Evolutionary conservation across 92 coral and sea anemone species (phyloP).

Genomic region (Parazoanthus darwini): DNA sequence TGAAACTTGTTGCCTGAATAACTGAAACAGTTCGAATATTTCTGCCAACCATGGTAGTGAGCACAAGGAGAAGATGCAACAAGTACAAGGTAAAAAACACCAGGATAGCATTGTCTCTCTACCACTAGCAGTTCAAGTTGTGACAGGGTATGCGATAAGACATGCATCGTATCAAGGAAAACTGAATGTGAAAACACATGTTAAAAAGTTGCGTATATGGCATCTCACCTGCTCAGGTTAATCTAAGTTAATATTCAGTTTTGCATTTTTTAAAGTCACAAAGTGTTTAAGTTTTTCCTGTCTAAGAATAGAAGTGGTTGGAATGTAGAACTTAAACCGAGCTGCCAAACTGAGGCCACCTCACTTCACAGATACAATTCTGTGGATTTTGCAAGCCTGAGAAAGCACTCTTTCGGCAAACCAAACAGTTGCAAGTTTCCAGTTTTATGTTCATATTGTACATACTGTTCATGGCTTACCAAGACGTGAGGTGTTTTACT

Average conservation of each 20-base stretch:
- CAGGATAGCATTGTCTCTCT: not conserved
- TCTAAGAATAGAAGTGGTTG: not conserved
- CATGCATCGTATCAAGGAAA: not conserved
- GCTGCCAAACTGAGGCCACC: slow-evolving; percentile 18
- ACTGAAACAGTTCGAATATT: too few relatives aligned
- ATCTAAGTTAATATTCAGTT: not conserved
- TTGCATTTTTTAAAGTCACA: not conserved
- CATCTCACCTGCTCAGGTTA: not conserved
- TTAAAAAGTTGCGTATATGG: not conserved
- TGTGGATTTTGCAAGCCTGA: slow-evolving; percentile 25
- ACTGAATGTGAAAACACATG: not conserved
- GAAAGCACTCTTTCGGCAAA: slow-evolving; percentile 38
- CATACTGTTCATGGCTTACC: not conserved
- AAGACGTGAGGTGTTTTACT: not conserved
- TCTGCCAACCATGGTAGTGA: not conserved
- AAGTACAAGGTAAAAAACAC: not conserved
- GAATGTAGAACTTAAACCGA: not conserved
- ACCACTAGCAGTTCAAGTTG: not conserved
- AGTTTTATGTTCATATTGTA: not conserved
- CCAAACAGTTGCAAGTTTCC: slow-evolving; percentile 19
- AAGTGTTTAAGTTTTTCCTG: not conserved
- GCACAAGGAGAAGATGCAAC: not conserved
- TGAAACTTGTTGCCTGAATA: not conserved
- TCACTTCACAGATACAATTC: slow-evolving; percentile 1
- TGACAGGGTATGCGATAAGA: not conserved